Percentiles rank a stretch among this genome's conserved stretches.
phyloP scores from a whole-genome alignment of 2,888 invertebrate species.

The Hetaerina titia region DNA sequence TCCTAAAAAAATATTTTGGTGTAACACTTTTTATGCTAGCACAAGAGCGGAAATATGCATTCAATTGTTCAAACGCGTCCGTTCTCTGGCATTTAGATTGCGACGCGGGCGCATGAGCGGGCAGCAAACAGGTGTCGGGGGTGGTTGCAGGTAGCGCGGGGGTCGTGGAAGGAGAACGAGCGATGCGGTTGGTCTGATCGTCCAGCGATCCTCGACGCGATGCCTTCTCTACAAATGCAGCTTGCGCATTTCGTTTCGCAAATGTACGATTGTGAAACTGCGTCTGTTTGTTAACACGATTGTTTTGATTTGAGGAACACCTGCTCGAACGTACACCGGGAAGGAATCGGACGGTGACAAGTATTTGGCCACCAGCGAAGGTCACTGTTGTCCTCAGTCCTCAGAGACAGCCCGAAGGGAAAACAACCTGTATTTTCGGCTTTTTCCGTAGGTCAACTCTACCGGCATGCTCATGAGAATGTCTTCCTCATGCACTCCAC shows the following conservation, averaged over 20 bases:
- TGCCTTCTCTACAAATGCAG: neutral
- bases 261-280: neutral
- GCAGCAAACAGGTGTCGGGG: no score
- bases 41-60: no score
- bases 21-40: no score
- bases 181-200: neutral
- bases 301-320: constrained; percentile 6
- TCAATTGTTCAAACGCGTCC: no score
- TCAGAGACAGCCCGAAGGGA: neutral
- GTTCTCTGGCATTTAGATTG: no score
- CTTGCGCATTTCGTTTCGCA: neutral
- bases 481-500: no score
- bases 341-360: neutral
- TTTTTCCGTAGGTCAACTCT: no score
- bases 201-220: neutral
- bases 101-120: no score
- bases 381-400: neutral
- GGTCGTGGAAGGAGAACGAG: no score
- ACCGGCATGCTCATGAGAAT: no score
- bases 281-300: neutral
- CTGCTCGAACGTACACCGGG: neutral
- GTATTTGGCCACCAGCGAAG: neutral
- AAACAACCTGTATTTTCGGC: neutral
- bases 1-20: no score
- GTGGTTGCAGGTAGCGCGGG: no score